Evolutionary conservation across 2,888 invertebrate genomes (phyloP), one percentile per base, ranked within the genome.

Genomic region (Colletes collaris): DNA sequence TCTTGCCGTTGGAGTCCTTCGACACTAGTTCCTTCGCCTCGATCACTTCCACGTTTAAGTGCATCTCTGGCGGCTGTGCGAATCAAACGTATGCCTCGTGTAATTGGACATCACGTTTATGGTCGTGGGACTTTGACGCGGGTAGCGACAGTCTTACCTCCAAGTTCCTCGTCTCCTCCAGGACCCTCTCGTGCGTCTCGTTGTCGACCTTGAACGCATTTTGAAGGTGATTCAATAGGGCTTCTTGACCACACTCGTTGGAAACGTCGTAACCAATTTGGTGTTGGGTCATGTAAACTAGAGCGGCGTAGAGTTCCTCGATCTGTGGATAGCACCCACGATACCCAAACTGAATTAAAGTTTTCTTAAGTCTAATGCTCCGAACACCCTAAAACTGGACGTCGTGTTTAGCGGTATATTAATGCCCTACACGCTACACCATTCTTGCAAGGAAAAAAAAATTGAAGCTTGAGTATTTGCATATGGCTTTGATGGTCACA

Each of bases 1-100:
- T 98, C 84, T 98, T 95, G n/a, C 99, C 98, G 91, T 97, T 98
- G 0, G 97, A 95, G 92, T 98, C 98, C 93, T 97, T 97, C 27
- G 97, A 96, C 79, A 95, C 94, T 58, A 98, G 93, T 88, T 97
- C 97, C 93, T 97, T 97, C 1, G 97, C 97, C 93, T 97, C 97
- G 68, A 97, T 95, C 5, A 98, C 95, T 93, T 97, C 97, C 10
- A 98, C 96, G 91, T 97, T 97, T 58, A 98, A 93, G 93, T 97
- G 95, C 87, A 97, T 94, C 89, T 97, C 97, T 0, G 97, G 97
- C 1, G 97, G 96, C 94, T 94, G 27, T 40, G 3, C 0, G 11
- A 70, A 65, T 44, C 13, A 84, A 52, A 49, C 37, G 11, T 2
- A 10, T 4, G 16, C 3, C 6, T 16, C 13, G 27, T 19, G 3